These are phyloP conservation scores for Tinamus guttatus DNA, from an alignment of 2,113 vertebrate species.

Conservation along the genomic window DNA sequence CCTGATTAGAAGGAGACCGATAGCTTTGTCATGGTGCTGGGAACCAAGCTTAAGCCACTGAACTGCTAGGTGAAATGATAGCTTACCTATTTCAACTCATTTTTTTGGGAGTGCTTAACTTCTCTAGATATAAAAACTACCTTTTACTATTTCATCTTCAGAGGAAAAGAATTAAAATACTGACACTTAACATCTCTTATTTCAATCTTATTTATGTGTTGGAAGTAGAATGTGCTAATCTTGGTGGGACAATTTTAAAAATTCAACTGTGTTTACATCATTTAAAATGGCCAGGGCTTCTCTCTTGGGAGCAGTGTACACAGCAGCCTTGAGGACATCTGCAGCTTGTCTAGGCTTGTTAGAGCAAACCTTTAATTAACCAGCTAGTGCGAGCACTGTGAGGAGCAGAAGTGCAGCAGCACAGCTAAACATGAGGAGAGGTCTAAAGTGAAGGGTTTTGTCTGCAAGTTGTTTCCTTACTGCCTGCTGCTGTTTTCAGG, in stretches of 20 bases:
- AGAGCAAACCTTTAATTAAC: neutral
- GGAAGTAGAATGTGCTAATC: neutral
- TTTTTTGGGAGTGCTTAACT: neutral
- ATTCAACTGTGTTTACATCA: neutral
- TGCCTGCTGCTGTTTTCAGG: neutral
- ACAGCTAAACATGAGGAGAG: rapidly evolving
- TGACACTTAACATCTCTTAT: neutral
- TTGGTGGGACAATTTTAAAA: neutral
- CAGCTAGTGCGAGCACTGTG: neutral
- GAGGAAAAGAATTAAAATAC: neutral
- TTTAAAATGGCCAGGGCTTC: neutral
- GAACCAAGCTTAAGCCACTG: neutral
- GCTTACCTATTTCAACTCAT: neutral
- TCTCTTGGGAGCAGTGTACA: neutral
- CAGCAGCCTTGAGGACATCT: neutral
- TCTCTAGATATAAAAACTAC: neutral
- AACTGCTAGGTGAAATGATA: neutral
- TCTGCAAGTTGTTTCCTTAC: neutral
- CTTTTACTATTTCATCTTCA: neutral
- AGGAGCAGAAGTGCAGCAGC: neutral
- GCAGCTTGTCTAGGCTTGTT: neutral
- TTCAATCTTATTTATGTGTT: neutral
- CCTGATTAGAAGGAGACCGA: neutral
- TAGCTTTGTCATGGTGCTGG: neutral
- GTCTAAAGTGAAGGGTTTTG: neutral